Conservation (phyloP, 2,113 vertebrate genomes). For the Melanocharis versteri region DNA sequence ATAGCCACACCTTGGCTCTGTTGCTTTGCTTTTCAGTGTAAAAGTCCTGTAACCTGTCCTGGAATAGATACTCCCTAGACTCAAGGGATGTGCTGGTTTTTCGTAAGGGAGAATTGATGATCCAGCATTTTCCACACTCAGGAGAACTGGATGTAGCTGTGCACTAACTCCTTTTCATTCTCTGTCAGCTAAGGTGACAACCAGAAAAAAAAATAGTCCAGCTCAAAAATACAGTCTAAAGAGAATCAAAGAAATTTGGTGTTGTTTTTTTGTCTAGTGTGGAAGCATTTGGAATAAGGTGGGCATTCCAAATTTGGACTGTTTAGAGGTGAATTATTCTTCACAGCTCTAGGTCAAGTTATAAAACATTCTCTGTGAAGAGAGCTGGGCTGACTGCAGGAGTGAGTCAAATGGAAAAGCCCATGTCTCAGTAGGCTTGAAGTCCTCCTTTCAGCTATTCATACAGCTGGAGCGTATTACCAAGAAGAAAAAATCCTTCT, state of each 20-base stretch:
- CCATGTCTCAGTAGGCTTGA: not conserved
- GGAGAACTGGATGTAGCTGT: not conserved
- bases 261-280: not conserved
- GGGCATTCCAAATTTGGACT: not conserved
- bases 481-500: not conserved
- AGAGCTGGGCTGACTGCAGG: not conserved
- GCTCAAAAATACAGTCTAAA: not conserved
- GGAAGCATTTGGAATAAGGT: not conserved
- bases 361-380: not conserved
- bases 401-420: not conserved
- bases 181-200: not conserved
- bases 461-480: constrained; percentile 4
- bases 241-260: not conserved
- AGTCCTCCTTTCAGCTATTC: not conserved
- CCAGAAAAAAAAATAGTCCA: not conserved
- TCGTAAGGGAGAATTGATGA: not conserved
- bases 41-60: not conserved
- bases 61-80: not conserved
- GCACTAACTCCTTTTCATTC: not conserved
- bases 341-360: not conserved
- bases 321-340: not conserved
- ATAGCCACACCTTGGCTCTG: not conserved
- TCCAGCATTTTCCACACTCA: not conserved
- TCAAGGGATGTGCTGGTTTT: not conserved
- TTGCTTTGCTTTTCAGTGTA: not conserved